These are phyloP conservation scores for Falco novaeseelandiae DNA, from an alignment of 2,797 vertebrate species.

Conservation along the genomic window DNA sequence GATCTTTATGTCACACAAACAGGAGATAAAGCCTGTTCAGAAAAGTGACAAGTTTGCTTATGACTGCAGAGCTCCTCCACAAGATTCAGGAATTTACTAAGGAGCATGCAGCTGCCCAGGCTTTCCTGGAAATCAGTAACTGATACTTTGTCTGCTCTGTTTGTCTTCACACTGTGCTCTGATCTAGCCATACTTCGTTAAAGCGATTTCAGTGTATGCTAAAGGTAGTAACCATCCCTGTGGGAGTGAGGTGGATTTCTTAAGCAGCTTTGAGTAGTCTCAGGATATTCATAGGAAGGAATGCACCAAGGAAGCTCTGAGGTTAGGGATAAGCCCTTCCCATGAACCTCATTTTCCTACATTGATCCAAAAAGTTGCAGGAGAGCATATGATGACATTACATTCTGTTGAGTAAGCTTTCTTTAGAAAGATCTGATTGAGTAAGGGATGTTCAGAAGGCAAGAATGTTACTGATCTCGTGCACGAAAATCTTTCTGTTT, in stretches of 20 bases:
- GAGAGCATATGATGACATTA: neutral
- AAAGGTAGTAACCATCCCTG: neutral
- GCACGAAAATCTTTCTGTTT: neutral
- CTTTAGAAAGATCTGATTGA: neutral
- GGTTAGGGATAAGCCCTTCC: neutral
- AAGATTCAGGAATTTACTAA: neutral
- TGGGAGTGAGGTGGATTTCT: neutral
- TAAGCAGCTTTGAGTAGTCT: neutral
- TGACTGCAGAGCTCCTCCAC: neutral
- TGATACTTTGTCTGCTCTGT: neutral
- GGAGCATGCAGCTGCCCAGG: neutral
- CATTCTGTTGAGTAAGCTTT: neutral
- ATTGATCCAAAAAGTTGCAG: neutral
- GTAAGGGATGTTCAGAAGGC: neutral
- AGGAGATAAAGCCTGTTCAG: neutral
- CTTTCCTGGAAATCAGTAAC: neutral
- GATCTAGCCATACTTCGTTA: neutral
- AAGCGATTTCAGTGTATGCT: neutral
- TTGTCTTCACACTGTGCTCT: neutral
- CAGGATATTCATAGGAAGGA: neutral
- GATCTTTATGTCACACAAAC: slow-evolving; percentile 36
- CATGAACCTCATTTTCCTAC: neutral
- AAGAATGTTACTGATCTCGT: neutral
- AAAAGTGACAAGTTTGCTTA: neutral
- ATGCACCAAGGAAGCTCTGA: neutral